Evolutionary conservation across 2,888 invertebrate genomes (phyloP), one percentile per base, ranked within the genome.

Genomic region (Heliconius ethilla): DNA sequence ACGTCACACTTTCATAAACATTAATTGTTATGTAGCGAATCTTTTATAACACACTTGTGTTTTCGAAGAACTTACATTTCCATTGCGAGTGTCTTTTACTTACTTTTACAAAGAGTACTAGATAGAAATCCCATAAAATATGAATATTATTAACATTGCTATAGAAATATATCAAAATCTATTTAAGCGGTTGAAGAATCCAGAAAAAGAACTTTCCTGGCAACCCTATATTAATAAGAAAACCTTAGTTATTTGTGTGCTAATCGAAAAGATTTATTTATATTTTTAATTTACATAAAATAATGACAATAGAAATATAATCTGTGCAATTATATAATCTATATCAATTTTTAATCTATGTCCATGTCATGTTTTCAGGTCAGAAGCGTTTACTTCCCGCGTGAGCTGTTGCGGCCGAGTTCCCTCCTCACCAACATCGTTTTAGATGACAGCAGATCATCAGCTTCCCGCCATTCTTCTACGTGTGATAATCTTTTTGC

Each of bases 381-480:
- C 29, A 91, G 96, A 72, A 96, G 96, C 79, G 95, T 97, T 33
- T 96, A 96, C 82, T 97, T 98, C 87, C 98, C 98, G 0, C 94
- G 95, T 11, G 96, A 97, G 87, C 95, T 97, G 33, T 88, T 97
- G 70, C 95, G 97, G n/a, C 96, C 97, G 0, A 96, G 96, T 83
- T 96, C 97, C 0, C 93, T 98, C 29, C 95, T 97, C 79, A 97
- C 98, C 27, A 98, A 98, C 91, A 87, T 98, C 79, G 95, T 97
- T 25, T 95, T 98, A 80, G 98, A 98, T 85, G 97, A 97, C 86
- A 96, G 95, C 0, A 93, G 96, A 15, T 95, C 96, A 1, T 94
- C 95, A 29, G 94, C 95, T 59, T 95, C 95, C 2, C 89, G 89
- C 2, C 90, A 90, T 37, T 84, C 92, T 1, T 85, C 90, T 59